Conservation (phyloP, 2,888 invertebrate genomes). For the Parasteatoda lunata region DNA sequence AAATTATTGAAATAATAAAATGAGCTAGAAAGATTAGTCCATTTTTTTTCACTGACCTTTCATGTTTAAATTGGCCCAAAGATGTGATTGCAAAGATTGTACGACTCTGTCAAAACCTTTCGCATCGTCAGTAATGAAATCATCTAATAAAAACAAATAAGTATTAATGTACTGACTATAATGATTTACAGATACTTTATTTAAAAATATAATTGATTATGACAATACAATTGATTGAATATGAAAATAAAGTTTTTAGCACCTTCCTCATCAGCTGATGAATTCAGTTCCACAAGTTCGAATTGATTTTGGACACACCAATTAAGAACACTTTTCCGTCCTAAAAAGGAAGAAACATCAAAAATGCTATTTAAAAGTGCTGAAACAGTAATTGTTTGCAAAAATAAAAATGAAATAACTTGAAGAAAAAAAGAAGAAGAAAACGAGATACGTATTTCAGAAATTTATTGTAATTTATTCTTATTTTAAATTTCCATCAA, state of each 20-base stretch:
- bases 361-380: not conserved
- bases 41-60: constrained; percentile 76
- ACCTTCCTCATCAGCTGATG: constrained; percentile 76
- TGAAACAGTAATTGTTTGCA: too few relatives aligned
- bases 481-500: too few relatives aligned
- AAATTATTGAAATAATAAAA: too few relatives aligned
- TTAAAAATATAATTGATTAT: not conserved
- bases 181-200: not conserved
- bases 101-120: constrained; percentile 81
- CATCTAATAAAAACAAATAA: constrained; percentile 72
- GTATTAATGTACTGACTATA: not conserved
- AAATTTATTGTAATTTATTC: too few relatives aligned
- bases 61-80: constrained; percentile 82
- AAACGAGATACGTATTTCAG: too few relatives aligned
- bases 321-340: constrained; percentile 33
- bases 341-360: not conserved
- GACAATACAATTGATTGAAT: not conserved
- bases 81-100: constrained; percentile 83
- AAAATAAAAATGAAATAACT: too few relatives aligned
- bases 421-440: too few relatives aligned
- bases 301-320: constrained; percentile 83
- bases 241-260: not conserved
- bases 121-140: constrained; percentile 77
- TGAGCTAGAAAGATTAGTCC: too few relatives aligned
- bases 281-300: constrained; percentile 82